Evolutionary conservation across 92 coral and sea anemone genomes (phyloP).

Genomic region (Palythoa heliodiscus): DNA sequence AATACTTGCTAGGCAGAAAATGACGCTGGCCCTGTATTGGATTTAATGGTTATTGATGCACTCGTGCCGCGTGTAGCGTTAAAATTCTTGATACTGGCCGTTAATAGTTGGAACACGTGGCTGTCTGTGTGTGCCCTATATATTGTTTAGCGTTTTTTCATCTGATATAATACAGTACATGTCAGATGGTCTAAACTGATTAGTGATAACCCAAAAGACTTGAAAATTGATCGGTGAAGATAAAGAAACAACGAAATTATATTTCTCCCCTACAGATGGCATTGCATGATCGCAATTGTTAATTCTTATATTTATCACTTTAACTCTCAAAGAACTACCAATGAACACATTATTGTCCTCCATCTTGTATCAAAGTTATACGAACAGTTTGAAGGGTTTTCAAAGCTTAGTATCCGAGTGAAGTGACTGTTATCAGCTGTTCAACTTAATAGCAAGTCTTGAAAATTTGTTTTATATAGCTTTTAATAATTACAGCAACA

Average conservation of each 20-base stretch:
- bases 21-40: too few species aligned
- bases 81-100: too few species aligned
- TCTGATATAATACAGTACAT: background rate
- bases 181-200: background rate
- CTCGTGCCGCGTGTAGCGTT: too few species aligned
- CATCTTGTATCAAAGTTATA: background rate
- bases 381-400: background rate
- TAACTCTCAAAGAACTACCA: too few species aligned
- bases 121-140: too few species aligned
- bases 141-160: background rate
- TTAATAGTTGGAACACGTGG: too few species aligned
- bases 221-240: background rate
- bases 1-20: too few species aligned
- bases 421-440: background rate
- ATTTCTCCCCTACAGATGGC: background rate
- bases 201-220: background rate
- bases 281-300: too few species aligned
- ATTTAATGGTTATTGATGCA: too few species aligned
- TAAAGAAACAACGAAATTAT: background rate
- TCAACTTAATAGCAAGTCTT: background rate
- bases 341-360: background rate
- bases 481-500: background rate
- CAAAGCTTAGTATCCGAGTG: constrained; percentile 4
- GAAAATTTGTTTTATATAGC: background rate
- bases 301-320: too few species aligned